Base-by-base conservation (phyloP, 1,140 invertebrate species). In the Drosophila pandora region DNA sequence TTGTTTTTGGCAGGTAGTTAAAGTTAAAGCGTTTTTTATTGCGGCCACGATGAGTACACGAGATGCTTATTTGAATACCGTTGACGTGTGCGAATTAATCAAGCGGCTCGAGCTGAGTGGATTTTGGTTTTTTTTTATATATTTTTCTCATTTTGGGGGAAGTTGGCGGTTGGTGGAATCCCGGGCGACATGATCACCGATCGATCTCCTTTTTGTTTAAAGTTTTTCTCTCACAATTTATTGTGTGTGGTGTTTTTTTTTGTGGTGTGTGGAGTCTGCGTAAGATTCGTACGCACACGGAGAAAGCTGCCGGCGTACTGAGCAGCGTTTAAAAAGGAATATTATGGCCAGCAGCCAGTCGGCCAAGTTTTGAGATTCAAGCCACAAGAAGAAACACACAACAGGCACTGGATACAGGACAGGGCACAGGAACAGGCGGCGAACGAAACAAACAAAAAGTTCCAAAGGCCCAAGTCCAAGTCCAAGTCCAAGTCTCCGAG, bases 261-360 rank as follows among this genome's bases (percentile, higher is more conserved):
- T 62, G 39, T 13, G 2, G 79, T n/a, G n/a, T 70, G 68, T 53
- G 47, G 60, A 50, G 41, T 37, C 62, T 75, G 67, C 68, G 68
- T 65, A 43, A 43, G 28, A 37, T 52, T 74, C 57, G 78, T 87
- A 87, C 82, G 83, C 82, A 87, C 82, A 71, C 83, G 82, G 82
- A 87, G 82, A 87, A 87, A 87, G 82, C 82, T 87, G 82, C 70
- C 83, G 69, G 75, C 79, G 83, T 88, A 87, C 82, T 87, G 82
- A 87, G 83, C 69, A 47, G 58, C 63, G 62, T 32, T 57, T 68
- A 76, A 81, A 81, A 74, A 79, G 83, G 77, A 85, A 67, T 67
- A 62, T 45, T 47, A 47, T 47, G 43, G 69, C 64, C 59, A 47
- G 43, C 43, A 73, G 57, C 68, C 54, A 68, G 80, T 79, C 45